Evolutionary conservation across 2,113 vertebrate species (phyloP).

Genomic region (Thomomys bottae): DNA sequence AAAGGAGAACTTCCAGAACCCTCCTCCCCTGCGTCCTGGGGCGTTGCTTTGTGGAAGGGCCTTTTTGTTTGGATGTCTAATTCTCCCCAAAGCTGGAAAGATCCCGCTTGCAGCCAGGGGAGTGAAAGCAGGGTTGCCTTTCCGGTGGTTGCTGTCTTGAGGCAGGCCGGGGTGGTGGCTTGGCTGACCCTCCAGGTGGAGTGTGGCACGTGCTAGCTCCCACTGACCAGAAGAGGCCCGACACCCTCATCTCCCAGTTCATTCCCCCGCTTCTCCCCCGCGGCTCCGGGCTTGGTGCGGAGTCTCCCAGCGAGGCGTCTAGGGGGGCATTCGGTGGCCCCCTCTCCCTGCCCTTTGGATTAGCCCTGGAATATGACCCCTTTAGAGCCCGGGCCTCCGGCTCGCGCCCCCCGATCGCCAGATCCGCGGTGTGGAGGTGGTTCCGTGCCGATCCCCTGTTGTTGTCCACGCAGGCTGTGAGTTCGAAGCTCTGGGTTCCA

Average conservation of each 20-base stretch:
- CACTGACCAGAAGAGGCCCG: not conserved
- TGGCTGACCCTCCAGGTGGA: not conserved
- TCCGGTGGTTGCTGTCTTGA: too few species aligned
- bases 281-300: not conserved
- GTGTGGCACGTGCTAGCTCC: not conserved
- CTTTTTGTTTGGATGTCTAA: not conserved
- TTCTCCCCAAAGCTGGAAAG: not conserved
- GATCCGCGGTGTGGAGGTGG: rapidly evolving
- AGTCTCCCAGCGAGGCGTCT: not conserved
- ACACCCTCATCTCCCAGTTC: too few species aligned
- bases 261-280: not conserved
- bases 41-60: not conserved
- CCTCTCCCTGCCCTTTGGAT: not conserved
- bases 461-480: not conserved
- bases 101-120: not conserved
- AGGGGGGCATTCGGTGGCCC: not conserved
- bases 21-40: too few species aligned
- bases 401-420: not conserved
- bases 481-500: not conserved
- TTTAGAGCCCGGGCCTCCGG: not conserved
- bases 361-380: too few species aligned
- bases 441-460: not conserved
- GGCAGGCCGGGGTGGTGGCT: too few species aligned
- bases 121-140: not conserved
- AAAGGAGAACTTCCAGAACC: too few species aligned